A percentile compares a stretch with the other conserved stretches of the same genome.
Evolutionary conservation across 1,140 invertebrate genomes (phyloP).

Genomic region (Macrobrachium rosenbergii): DNA sequence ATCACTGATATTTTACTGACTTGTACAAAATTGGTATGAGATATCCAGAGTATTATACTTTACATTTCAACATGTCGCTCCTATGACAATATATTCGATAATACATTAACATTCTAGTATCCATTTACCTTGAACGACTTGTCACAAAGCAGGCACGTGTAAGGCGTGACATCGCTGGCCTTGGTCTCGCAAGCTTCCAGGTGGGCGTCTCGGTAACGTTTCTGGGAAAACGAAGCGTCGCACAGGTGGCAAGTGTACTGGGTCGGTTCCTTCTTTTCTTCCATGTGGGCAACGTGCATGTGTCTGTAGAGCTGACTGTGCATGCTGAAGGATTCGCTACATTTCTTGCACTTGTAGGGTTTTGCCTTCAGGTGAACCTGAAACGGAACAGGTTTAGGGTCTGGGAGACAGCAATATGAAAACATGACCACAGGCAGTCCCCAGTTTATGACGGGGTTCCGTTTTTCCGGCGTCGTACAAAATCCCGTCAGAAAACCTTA

Average conservation of each 20-base stretch:
- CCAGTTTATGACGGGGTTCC: too few relatives aligned
- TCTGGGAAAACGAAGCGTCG: constrained; percentile 37
- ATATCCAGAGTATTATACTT: too few relatives aligned
- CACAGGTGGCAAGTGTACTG: constrained; percentile 29
- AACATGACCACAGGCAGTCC: too few relatives aligned
- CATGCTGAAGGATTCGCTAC: constrained; percentile 27
- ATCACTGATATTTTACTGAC: background rate
- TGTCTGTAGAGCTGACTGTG: constrained; percentile 46
- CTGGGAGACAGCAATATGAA: too few relatives aligned
- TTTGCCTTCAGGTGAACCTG: constrained; percentile 53
- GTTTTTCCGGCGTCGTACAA: too few relatives aligned
- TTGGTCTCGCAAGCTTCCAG: constrained; percentile 28
- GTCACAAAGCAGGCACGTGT: constrained; percentile 39
- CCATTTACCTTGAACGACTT: constrained; percentile 47
- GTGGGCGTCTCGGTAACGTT: constrained; percentile 50
- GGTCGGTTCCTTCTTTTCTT: background rate
- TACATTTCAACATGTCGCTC: too few relatives aligned
- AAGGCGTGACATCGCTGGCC: constrained; percentile 6
- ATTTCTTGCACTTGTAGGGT: constrained; percentile 51
- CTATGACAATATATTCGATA: too few relatives aligned
- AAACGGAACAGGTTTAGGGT: background rate
- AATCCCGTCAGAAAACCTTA: too few relatives aligned
- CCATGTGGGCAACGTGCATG: constrained; percentile 27
- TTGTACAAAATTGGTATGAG: too few relatives aligned
- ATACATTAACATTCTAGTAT: too few relatives aligned